These are phyloP conservation scores for Ormyrus labotus DNA, from an alignment of 2,888 invertebrate genomes.

Conservation along the genomic window DNA sequence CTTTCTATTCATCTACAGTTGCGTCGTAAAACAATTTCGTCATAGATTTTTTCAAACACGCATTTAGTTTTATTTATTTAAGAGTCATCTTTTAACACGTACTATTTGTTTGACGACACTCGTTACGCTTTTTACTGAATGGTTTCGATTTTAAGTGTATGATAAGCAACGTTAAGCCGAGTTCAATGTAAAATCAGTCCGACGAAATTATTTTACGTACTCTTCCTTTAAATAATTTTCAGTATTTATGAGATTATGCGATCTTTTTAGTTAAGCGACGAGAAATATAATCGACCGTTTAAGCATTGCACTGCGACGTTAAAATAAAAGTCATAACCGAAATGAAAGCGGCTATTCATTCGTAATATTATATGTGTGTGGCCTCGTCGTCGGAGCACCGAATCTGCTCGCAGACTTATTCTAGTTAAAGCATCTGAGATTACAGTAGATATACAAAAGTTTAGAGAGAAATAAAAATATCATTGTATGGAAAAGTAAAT, in stretches of 20 bases:
- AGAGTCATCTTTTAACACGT: constrained; percentile 6
- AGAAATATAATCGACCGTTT: constrained; percentile 20
- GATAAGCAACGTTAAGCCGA: constrained; percentile 15
- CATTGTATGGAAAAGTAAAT: constrained; percentile 44
- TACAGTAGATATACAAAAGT: constrained; percentile 43
- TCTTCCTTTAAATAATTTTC: constrained; percentile 42
- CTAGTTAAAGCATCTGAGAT: constrained; percentile 53
- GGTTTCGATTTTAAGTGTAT: constrained; percentile 15
- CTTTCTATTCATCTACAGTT: constrained; percentile 17
- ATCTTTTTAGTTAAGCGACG: constrained; percentile 25
- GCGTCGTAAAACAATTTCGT: constrained; percentile 47
- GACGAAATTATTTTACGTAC: constrained; percentile 50
- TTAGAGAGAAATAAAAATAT: constrained; percentile 34
- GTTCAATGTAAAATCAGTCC: neutral
- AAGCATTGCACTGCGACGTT: constrained; percentile 26
- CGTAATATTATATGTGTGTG: constrained; percentile 32
- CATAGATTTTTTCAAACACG: constrained; percentile 16
- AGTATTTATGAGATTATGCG: constrained; percentile 54
- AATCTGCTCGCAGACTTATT: constrained; percentile 43
- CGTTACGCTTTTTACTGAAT: constrained; percentile 26
- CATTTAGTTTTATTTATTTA: constrained; percentile 26
- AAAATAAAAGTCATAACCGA: constrained; percentile 25
- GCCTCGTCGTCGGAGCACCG: constrained; percentile 29
- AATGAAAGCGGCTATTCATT: constrained; percentile 29
- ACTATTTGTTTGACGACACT: constrained; percentile 29